Evolutionary conservation across 2,797 vertebrate species (phyloP), one percentile per base, ranked within the genome.

Genomic region (Neostethus bicornis): DNA sequence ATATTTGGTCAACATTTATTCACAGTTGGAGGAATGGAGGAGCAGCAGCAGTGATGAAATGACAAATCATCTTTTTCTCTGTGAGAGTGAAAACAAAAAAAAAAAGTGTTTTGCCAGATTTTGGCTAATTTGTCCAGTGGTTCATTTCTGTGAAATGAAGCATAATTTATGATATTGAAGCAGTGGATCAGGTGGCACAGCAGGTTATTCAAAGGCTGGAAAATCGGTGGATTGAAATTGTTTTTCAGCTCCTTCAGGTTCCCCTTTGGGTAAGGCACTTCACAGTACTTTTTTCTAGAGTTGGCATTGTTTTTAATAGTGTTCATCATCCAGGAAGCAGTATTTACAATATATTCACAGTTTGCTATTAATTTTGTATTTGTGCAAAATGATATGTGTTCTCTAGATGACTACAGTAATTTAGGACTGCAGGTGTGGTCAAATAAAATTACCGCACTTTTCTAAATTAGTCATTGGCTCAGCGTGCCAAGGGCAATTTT

Each of bases 1-100:
- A 46, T 49, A 68, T 76, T 77, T 74, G 76, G 64, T 85, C 81
- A 80, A 75, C 75, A 81, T 77, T 85, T 81, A 86, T 81, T 85
- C 60, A 67, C 61, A 67, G 63, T 71, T 69, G 75, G 55, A 62
- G 61, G 69, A 6, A 62, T 61, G 11, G 43, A 43, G 63, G 32
- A 49, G 67, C 68, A 28, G 62, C 13, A 20, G 66, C 39, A 49
- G 34, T 53, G 69, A 66, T 58, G 61, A 70, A 70, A 58, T 71
- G 23, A 70, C 49, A 69, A 77, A 28, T 61, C 24, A 28, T 72
- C 50, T 63, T 29, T 70, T 75, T 51, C 20, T 37, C 44, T 68
- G 17, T 12, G n/a, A 7, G 26, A 52, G 63, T 37, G 20, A 65
- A 61, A 70, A 66, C 57, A 38, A 28, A 12, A 7, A 32, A n/a